Evolutionary conservation across 2,113 vertebrate genomes (phyloP), one percentile per base, ranked within the genome.

Genomic region (Halichoerus grypus): DNA sequence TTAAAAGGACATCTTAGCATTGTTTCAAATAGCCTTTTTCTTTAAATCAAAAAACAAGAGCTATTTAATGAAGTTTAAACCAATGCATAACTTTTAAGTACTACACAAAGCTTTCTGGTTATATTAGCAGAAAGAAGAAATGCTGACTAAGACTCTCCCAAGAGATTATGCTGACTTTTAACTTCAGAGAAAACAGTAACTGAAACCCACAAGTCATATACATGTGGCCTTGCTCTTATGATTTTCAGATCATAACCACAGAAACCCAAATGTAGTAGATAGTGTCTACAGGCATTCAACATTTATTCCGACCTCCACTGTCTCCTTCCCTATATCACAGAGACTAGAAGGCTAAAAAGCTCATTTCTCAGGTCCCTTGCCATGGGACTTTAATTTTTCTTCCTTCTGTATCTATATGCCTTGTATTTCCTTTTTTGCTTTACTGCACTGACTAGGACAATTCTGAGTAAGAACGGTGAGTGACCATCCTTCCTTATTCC

Each of bases 111-210:
- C 19, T 97, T 88, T 88, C 87, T 19, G 46, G 33, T 65, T 59
- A 31, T 31, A 36, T 33, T 28, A 97, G 28, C 33, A 91, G 59
- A 93, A 95, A 85, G 36, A 93, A 95, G 84, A 86, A 77, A 76
- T 13, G 21, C 26, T 36, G 6, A 76, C 49, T 39, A 63, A 63
- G 33, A 49, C 53, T 81, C 22, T 69, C 53, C 8, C 49, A 76
- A 74, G 3, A 77, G 49, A 59, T 15, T 31, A 87, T 26, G 87
- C 49, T 74, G 51, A 81, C 72, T 86, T 90, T 76, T 77, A 51
- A 84, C 69, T 49, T 83, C 46, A 59, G 67, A 95, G 59, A 33
- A 88, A 88, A 88, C 12, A 72, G 61, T 16, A 46, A 85, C 46
- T 89, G 53, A 89, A 93, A 95, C 88, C 36, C 31, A 39, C 31